A percentile compares a stretch with the other conserved stretches of the same genome.
Evolutionary conservation across 2,113 vertebrate genomes (phyloP).

Genomic region (Antidorcas marsupialis): DNA sequence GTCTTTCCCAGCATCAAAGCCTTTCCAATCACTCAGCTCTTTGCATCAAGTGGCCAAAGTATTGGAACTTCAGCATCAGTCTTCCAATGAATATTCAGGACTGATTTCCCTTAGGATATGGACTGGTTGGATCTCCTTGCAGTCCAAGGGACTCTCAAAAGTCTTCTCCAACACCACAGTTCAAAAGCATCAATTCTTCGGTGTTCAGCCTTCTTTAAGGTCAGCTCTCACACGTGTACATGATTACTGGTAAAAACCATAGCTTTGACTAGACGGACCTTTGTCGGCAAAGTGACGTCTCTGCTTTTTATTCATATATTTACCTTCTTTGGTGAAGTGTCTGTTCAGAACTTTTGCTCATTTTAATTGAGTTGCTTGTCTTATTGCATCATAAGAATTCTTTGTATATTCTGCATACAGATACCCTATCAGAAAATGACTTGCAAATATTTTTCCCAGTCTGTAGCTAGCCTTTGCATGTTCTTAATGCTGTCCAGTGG

Average conservation of each 20-base stretch:
- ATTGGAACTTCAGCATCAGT: not conserved
- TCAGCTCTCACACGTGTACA: not conserved
- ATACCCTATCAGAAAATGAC: not conserved
- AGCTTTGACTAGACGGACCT: not conserved
- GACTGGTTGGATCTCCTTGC: not conserved
- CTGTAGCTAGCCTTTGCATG: not conserved
- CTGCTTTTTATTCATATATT: not conserved
- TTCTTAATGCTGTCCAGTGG: not conserved
- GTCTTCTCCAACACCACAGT: not conserved
- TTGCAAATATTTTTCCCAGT: not conserved
- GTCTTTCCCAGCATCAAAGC: not conserved
- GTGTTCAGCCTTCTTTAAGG: not conserved
- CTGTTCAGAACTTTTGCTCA: not conserved
- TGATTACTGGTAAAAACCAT: not conserved
- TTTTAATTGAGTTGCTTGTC: not conserved
- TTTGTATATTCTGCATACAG: not conserved
- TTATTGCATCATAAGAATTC: not conserved
- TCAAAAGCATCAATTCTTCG: too few species aligned
- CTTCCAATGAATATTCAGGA: not conserved
- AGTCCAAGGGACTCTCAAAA: not conserved
- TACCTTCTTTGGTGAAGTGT: not conserved
- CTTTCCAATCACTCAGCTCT: not conserved
- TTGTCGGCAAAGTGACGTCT: not conserved
- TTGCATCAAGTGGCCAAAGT: not conserved
- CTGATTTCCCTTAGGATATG: not conserved